Evolutionary conservation across 2,113 vertebrate genomes (phyloP), one percentile per base, ranked within the genome.

Genomic region (Junco hyemalis): DNA sequence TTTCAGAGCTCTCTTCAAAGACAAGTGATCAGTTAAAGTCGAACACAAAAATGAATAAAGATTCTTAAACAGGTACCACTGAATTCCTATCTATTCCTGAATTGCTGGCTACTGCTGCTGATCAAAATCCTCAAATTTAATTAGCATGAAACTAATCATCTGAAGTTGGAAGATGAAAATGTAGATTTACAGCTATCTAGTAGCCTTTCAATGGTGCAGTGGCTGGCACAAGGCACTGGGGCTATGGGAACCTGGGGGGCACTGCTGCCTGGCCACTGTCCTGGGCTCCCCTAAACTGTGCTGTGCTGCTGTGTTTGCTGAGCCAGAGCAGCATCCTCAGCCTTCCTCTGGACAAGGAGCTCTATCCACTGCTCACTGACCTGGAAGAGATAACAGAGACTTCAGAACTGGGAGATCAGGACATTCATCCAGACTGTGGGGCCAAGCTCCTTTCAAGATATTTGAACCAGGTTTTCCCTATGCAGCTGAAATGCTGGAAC

Each of bases 1-100:
- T 92, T 92, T 88, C 72, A 83, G 80, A 70, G 35, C 29, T 81
- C 47, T 64, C 80, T 96, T 85, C 63, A 71, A 81, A 92, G 64
- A n/a, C 23, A 84, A 73, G 69, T 17, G 9, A 87, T 91, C 65
- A 36, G 36, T 82, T 81, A 87, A 86, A 72, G 35, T 60, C 48
- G 87, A 72, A 54, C 25, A 35, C 28, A 82, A 81, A 59, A 94
- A 81, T 50, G 38, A 92, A 63, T 9, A 42, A 81, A 23, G 28
- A 6, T 26, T 23, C 38, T 51, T 48, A 70, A 88, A 81, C 12
- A 56, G 65, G 66, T 72, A 51, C 63, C 33, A 68, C 44, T 29
- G 23, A n/a, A 66, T 28, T 51, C 24, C 35, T 61, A 5, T 23
- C 77, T 16, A 4, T 33, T 87, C 22, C 48, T 38, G 23, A 87